Percentiles rank a stretch among this genome's conserved stretches.
Conservation (phyloP, 2,888 invertebrate species). For the Furcula furcula region DNA sequence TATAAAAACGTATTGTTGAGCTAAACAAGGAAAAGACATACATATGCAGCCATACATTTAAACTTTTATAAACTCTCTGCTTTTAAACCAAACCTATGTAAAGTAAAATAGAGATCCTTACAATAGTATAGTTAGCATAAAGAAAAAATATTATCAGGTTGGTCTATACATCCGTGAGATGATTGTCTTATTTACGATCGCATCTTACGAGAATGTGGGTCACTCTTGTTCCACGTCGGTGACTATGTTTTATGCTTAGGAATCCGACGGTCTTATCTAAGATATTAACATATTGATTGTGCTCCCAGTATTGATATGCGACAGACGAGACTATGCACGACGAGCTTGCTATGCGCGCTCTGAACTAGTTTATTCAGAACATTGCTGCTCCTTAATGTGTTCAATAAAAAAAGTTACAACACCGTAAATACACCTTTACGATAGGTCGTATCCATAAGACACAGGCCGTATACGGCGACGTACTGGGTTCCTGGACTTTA, state of each 20-base stretch:
- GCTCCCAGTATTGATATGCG: conserved; percentile 69
- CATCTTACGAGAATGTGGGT: conserved; percentile 64
- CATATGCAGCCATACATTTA: too few species aligned
- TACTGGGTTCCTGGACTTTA: conserved; percentile 41
- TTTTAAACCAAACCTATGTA: too few species aligned
- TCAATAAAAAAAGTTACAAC: conserved; percentile 54
- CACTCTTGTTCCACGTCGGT: conserved; percentile 62
- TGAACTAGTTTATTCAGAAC: conserved; percentile 49
- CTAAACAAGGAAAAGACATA: too few species aligned
- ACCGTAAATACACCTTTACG: conserved; percentile 57
- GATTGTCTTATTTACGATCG: conserved; percentile 61
- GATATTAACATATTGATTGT: conserved; percentile 79
- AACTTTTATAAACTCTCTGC: too few species aligned
- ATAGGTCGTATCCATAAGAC: conserved; percentile 43
- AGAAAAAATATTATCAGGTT: conserved; percentile 53
- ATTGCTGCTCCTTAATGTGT: conserved; percentile 45
- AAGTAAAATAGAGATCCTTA: too few species aligned
- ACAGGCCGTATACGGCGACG: conserved; percentile 37
- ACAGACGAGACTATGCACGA: conserved; percentile 51
- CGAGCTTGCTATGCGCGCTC: conserved; percentile 32
- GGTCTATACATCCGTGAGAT: conserved; percentile 42
- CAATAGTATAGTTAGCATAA: conserved; percentile 33
- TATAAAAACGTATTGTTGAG: too few species aligned
- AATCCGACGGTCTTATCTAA: conserved; percentile 71
- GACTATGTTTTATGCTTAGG: conserved; percentile 61